Base-by-base conservation (phyloP, 2,888 invertebrate species). In the Drosophila vallismaia region DNA sequence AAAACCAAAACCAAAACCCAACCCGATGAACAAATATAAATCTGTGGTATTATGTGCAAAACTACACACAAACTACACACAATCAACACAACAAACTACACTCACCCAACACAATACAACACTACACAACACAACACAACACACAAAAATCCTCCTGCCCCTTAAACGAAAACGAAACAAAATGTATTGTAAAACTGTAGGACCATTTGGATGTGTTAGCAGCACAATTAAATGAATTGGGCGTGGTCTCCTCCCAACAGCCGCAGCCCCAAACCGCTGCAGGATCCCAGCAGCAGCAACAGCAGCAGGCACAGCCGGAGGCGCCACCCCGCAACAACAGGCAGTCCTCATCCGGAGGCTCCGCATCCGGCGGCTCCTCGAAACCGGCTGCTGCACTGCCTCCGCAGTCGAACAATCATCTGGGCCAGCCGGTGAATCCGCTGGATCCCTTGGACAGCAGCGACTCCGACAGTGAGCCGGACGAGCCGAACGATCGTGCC, bases 171-270 rank as follows among this genome's bases (percentile, higher is more conserved):
- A 75, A 72, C 68, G 73, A 67, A 62, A 54, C 50, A 64, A 75
- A 74, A 73, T 71, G 73, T 78, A 74, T 75, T 85, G 79, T 76
- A 80, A 81, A 75, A 74, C 64, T 76, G 89, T 93, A 98, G 97
- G 98, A 99, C 77, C 82, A 82, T 93, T 94, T 99, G 93, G 99
- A 99, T 93, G 96, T 96, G 91, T 93, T 99, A 92, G 99, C 98
- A 76, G 97, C 97, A 89, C 98, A 99, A 92, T 94, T 99, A 91
- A 98, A 97, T 93, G 97, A 98, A 93, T 94, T 99, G 91, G 98
- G 97, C 87, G 95, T 95, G 89, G 95, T 95, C 89, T 94, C 90
- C 87, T 94, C 90, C 75, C 91, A 90, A 91, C 91, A 91, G 89
- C 91, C 91, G 89, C 91, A 90, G 82, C 89, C 89, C 70, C 89